Base-by-base conservation (phyloP, 1,140 invertebrate genomes). In the Mactra quadrangularis region DNA sequence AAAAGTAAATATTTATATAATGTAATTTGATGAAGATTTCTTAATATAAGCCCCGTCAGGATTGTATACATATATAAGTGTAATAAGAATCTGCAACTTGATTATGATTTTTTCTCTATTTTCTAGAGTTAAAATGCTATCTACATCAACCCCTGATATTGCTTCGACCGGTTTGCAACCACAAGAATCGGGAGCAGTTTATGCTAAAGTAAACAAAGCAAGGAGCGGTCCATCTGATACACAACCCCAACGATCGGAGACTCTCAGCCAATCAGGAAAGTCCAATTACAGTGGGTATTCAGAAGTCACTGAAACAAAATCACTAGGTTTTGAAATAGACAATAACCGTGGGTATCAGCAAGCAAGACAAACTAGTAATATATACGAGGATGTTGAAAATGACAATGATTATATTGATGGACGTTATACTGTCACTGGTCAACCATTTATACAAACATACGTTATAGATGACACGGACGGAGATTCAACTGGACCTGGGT, bases 381-480 rank as follows among this genome's bases (percentile, higher is more conserved):
- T 38, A 47, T 11, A 68, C 31, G 45, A 47, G 9, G 41, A 68
- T 50, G 41, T 47, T 31, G 64, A 68, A 33, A 41, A 25, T 9
- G 31, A 31, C 31, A 41, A 19, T 2, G 45, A 68, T 15, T 31
- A 50, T 11, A 41, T 41, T 7, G 38, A 64, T n/a, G 31, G 35
- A 3, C 6, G 38, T 7, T 15, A 41, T 41, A 66, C 25, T 25
- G 22, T 4, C 17, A 31, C 45, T 50, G 45, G 22, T 11, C 41
- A 68, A n/a, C 64, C 64, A 52, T 50, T 29, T 41, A 68, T 68
- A 29, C 47, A 27, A 27, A 52, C 64, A 52, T 68, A 68, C 33
- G 64, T 31, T 33, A 27, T 50, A 41, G 6, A 6, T 15, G 38
- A 41, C 13, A 47, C 45, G 9, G 31, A 25, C 15, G 45, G 3